Evolutionary conservation across 2,888 invertebrate genomes (phyloP).

Genomic region (Aplocera efformata): DNA sequence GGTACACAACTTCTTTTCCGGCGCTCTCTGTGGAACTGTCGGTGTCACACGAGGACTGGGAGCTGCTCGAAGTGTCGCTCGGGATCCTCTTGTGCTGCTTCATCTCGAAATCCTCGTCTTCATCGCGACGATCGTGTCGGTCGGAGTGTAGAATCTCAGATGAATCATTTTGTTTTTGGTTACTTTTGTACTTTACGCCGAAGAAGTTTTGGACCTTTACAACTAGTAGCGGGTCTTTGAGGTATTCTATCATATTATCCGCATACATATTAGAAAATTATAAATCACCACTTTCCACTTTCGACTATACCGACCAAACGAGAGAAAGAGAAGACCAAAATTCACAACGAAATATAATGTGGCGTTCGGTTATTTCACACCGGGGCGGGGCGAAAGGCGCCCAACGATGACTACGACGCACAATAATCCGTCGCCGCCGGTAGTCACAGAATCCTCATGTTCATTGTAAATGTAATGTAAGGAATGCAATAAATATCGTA

Average conservation of each 20-base stretch:
- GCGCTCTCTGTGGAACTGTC: slow-evolving; percentile 59
- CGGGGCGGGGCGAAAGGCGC: no score
- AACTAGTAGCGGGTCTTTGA: slow-evolving; percentile 88
- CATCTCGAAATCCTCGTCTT: slow-evolving; percentile 43
- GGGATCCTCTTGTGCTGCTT: slow-evolving; percentile 61
- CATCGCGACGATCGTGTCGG: slow-evolving; percentile 41
- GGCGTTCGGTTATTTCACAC: no score
- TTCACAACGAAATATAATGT: no score
- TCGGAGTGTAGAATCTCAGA: slow-evolving; percentile 53
- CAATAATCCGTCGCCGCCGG: no score
- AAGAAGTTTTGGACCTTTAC: slow-evolving; percentile 89
- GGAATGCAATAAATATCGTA: no score
- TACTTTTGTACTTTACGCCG: slow-evolving; percentile 82
- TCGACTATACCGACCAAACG: no score
- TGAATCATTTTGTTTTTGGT: slow-evolving; percentile 42
- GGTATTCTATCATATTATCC: slow-evolving; percentile 81
- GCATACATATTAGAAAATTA: no score
- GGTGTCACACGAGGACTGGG: slow-evolving; percentile 63
- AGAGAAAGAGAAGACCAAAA: no score
- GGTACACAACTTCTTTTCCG: slow-evolving; percentile 61
- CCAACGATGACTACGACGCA: no score
- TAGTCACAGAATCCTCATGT: no score
- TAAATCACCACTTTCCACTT: not conserved
- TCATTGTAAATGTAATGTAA: no score
- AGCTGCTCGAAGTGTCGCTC: slow-evolving; percentile 64